These are phyloP conservation scores for Drosophila formosana DNA, from an alignment of 2,888 invertebrate species.

Conservation along the genomic window DNA sequence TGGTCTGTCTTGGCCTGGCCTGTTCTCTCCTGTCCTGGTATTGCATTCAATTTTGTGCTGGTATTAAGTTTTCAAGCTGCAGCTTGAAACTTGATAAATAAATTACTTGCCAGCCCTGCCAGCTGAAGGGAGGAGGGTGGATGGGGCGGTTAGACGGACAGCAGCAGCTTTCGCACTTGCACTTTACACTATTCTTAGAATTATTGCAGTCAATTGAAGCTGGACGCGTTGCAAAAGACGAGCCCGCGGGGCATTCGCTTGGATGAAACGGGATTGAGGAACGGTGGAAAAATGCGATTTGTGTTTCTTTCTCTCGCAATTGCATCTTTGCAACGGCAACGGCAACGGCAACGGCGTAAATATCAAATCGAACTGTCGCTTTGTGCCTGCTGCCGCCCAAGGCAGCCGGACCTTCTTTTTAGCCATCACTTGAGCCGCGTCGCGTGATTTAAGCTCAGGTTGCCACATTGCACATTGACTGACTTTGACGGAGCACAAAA, in stretches of 20 bases:
- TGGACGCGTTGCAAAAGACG: conserved; percentile 37
- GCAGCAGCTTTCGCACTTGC: conserved; percentile 60
- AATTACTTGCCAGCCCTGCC: conserved; percentile 69
- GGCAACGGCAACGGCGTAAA: conserved; percentile 31
- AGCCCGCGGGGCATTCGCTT: neutral
- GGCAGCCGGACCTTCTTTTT: conserved; percentile 31
- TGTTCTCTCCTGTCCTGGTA: conserved; percentile 8
- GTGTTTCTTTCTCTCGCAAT: conserved; percentile 33
- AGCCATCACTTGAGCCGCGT: conserved; percentile 53
- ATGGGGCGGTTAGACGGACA: conserved; percentile 8
- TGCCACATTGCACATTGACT: conserved; percentile 37
- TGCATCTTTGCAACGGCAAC: conserved; percentile 32
- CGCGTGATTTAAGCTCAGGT: conserved; percentile 53
- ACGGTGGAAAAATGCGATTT: conserved; percentile 17
- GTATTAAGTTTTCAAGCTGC: conserved; percentile 81
- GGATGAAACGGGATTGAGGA: neutral
- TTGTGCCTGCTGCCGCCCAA: conserved; percentile 9
- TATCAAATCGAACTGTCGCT: conserved; percentile 43
- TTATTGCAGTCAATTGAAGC: conserved; percentile 81
- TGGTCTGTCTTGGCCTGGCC: conserved; percentile 20
- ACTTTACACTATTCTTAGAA: conserved; percentile 76
- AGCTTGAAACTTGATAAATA: conserved; percentile 82
- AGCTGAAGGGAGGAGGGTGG: conserved; percentile 2
- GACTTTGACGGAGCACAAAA: conserved; percentile 62
- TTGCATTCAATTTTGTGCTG: conserved; percentile 73